Evolutionary conservation across 2,113 vertebrate species (phyloP).

Genomic region (Oryzias celebensis): DNA sequence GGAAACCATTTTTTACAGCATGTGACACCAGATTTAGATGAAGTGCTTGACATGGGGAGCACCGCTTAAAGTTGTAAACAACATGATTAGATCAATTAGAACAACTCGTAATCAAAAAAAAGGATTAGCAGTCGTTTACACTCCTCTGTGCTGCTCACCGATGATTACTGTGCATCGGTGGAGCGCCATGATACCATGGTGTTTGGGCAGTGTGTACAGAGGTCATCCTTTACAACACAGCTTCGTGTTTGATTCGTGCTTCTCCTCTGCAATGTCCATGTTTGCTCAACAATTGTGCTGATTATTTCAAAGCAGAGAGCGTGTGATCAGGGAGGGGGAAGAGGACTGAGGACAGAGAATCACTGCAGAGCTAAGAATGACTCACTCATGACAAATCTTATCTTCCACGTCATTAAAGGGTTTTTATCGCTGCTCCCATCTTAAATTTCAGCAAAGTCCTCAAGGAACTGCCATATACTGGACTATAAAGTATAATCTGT

Average conservation of each 20-base stretch:
- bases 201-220: conserved; percentile 52
- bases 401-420: conserved; percentile 76
- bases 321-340: background rate
- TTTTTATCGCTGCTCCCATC: conserved; percentile 73
- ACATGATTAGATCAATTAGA: conserved; percentile 40
- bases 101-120: conserved; percentile 13
- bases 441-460: conserved; percentile 73
- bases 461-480: conserved; percentile 63
- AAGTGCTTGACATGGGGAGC: background rate
- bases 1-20: conserved; percentile 6
- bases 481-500: conserved; percentile 78
- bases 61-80: background rate
- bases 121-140: conserved; percentile 11
- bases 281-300: conserved; percentile 71
- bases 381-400: conserved; percentile 78
- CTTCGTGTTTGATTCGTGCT: conserved; percentile 51
- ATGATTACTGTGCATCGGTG: conserved; percentile 1
- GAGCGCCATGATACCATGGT: background rate
- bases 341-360: conserved; percentile 27
- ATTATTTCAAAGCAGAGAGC: conserved; percentile 60
- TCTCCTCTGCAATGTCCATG: conserved; percentile 59
- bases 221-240: conserved; percentile 61
- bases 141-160: background rate
- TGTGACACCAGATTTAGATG: conserved; percentile 5
- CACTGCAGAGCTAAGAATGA: conserved; percentile 60